Percentiles rank a stretch among this genome's conserved stretches.
Evolutionary conservation across 2,888 invertebrate species (phyloP).

Genomic region (Agonum fuliginosum): DNA sequence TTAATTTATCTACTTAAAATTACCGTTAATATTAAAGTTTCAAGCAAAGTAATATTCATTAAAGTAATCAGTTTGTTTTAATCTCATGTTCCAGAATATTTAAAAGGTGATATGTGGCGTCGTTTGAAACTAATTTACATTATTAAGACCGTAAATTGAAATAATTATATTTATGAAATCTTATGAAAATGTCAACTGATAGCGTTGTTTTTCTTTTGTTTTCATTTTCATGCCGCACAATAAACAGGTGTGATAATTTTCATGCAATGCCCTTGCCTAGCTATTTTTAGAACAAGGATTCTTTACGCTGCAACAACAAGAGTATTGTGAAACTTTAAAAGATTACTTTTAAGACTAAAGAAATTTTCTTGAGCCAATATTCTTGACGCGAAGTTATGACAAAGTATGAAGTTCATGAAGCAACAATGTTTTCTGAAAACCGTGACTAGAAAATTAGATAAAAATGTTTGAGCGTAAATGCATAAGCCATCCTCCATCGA

Average conservation of each 20-base stretch:
- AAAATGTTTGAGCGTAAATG: constrained; percentile 32
- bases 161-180: constrained; percentile 9
- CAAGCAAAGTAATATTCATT: constrained; percentile 29
- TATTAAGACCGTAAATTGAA: constrained; percentile 18
- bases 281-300: not conserved
- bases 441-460: constrained; percentile 48
- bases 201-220: too few species aligned
- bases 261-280: not conserved
- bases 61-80: constrained; percentile 34
- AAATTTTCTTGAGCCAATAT: constrained; percentile 39
- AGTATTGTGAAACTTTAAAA: constrained; percentile 19
- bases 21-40: constrained; percentile 11
- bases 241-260: not conserved
- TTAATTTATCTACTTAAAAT: constrained; percentile 8
- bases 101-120: constrained; percentile 6
- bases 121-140: constrained; percentile 9
- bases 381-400: constrained; percentile 34
- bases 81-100: constrained; percentile 31
- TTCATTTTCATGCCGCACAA: not conserved
- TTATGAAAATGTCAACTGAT: not conserved
- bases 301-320: constrained; percentile 6
- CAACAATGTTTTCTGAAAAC: constrained; percentile 31
- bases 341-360: constrained; percentile 37
- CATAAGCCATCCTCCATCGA: too few species aligned
- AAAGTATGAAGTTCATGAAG: constrained; percentile 25